Evolutionary conservation across 2,113 vertebrate species (phyloP), one percentile per base, ranked within the genome.

Genomic region (Ptilorrhoa leucosticta): DNA sequence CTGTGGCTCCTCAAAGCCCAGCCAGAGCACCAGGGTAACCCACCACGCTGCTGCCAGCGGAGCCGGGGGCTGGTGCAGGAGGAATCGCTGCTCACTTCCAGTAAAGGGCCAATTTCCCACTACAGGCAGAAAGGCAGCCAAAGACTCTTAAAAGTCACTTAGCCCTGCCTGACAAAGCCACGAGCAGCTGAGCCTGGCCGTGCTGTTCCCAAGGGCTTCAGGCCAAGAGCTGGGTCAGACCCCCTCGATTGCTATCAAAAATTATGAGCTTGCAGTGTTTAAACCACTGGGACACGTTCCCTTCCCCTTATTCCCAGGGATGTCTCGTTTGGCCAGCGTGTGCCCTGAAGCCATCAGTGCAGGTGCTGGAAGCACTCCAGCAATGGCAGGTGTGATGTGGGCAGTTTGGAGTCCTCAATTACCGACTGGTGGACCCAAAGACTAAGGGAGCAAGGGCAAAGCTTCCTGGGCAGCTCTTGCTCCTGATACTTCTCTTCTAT

Each of bases 61-160:
- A 81, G 73, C 87, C 61, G 10, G 73, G 3, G 56, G 60, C 85
- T 61, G 82, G 3, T 21, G 17, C 0, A 76, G 83, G n/a, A 92
- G 90, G 79, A 90, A 51, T 42, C 5, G 0, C 69, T 63, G 84
- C 22, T 93, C 78, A 81, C 78, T 94, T 96, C 94, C 94, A 96
- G 93, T 96, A 45, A 96, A 88, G 78, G 83, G 42, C 73, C 58
- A 30, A 53, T 78, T 92, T 83, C 80, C 77, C 66, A 90, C 93
- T 68, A 21, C 72, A 57, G 87, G 60, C 75, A 92, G 85, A 93
- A 92, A 81, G 57, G 86, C 90, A 92, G 95, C 90, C 95, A 95
- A 84, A 76, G 35, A n/a, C 69, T 96, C 78, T 65, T 58, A 72
- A 78, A 80, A 80, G 80, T 88, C 90, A 60, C 88, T 93, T 83